These are phyloP conservation scores for Corynorhinus townsendii DNA, from an alignment of 2,113 vertebrate species.

Conservation along the genomic window DNA sequence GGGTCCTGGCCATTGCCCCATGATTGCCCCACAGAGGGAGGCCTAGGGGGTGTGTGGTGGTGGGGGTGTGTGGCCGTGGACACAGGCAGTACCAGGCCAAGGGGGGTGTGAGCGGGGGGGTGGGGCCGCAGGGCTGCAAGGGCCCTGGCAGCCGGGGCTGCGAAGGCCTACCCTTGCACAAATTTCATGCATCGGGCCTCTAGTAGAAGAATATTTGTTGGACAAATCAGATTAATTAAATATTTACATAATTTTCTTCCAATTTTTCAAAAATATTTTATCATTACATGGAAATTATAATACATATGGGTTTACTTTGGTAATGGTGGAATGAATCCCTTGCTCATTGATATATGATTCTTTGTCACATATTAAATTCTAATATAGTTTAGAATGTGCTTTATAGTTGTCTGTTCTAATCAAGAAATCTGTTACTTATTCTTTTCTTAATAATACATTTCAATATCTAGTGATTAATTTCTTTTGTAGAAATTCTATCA, in stretches of 20 bases:
- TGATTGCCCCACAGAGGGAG: too few species aligned
- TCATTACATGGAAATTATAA: background rate
- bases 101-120: accelerated
- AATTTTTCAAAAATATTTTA: background rate
- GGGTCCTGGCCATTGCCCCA: too few species aligned
- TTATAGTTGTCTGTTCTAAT: background rate
- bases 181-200: too few species aligned
- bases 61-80: too few species aligned
- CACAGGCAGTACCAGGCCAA: too few species aligned
- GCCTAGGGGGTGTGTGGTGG: too few species aligned
- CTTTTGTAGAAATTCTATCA: background rate
- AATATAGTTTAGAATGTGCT: background rate
- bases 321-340: background rate
- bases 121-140: too few species aligned
- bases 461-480: background rate
- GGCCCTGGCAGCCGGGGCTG: too few species aligned
- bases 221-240: constrained; percentile 12
- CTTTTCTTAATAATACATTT: background rate
- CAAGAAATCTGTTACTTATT: background rate
- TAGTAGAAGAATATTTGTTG: background rate
- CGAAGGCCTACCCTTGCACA: too few species aligned
- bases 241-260: background rate
- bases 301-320: background rate
- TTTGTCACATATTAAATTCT: background rate
- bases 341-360: background rate